Percentiles rank a stretch among this genome's conserved stretches.
phyloP scores from a whole-genome alignment of 2,888 invertebrate genomes.

The Mystacides longicornis region DNA sequence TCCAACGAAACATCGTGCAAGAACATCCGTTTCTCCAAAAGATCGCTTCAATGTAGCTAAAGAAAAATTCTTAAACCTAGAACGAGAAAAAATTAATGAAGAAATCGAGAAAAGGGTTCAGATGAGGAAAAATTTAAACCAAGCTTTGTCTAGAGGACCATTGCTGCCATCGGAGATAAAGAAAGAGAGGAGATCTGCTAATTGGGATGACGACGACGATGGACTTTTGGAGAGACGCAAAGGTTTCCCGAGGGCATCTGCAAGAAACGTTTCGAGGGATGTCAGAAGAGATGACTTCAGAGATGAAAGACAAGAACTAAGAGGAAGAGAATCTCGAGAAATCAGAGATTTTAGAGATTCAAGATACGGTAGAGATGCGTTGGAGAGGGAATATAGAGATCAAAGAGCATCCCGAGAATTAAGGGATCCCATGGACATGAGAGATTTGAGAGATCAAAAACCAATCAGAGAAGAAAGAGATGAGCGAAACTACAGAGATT shows the following conservation, averaged over 20 bases:
- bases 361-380: slow-evolving; percentile 15
- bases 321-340: slow-evolving; percentile 18
- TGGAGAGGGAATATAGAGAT: slow-evolving; percentile 13
- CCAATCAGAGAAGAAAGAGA: slow-evolving; percentile 18
- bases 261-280: slow-evolving; percentile 18
- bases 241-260: slow-evolving; percentile 19
- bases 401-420: slow-evolving; percentile 18
- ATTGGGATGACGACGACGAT: slow-evolving; percentile 24
- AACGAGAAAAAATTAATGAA: slow-evolving; percentile 58
- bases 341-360: slow-evolving; percentile 18
- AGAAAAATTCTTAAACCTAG: slow-evolving; percentile 76
- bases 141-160: slow-evolving; percentile 48
- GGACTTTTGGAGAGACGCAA: slow-evolving; percentile 19
- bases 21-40: slow-evolving; percentile 50
- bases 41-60: slow-evolving; percentile 81
- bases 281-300: slow-evolving; percentile 13
- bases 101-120: slow-evolving; percentile 49
- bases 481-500: slow-evolving; percentile 17
- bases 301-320: slow-evolving; percentile 20
- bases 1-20: slow-evolving; percentile 32
- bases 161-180: slow-evolving; percentile 47
- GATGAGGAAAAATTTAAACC: slow-evolving; percentile 45
- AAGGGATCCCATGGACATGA: slow-evolving; percentile 18
- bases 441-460: slow-evolving; percentile 18
- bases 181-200: slow-evolving; percentile 24